Evolutionary conservation across 2,113 vertebrate genomes (phyloP).

Genomic region (Collichthys lucidus): DNA sequence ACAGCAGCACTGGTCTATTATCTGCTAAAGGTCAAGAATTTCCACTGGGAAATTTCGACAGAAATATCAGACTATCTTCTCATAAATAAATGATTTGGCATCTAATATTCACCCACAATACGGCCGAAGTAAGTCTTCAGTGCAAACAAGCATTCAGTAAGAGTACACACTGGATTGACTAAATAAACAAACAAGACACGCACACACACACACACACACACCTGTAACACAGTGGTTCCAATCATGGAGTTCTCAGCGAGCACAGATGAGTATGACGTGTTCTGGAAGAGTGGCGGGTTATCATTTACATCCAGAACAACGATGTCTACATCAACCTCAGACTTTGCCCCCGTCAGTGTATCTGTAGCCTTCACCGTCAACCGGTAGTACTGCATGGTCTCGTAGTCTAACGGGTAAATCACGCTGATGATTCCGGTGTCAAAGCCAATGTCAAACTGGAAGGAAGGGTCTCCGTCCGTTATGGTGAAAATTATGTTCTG

Average conservation of each 20-base stretch:
- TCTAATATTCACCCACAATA: constrained; percentile 14
- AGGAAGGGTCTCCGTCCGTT: constrained; percentile 89
- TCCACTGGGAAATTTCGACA: constrained; percentile 56
- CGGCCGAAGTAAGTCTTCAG: constrained; percentile 18
- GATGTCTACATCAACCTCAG: constrained; percentile 94
- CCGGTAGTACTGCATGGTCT: constrained; percentile 88
- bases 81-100: constrained; percentile 51
- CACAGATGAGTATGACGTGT: constrained; percentile 86
- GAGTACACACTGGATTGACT: constrained; percentile 30
- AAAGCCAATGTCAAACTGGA: constrained; percentile 95
- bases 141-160: constrained; percentile 47
- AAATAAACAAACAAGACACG: constrained; percentile 7
- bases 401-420: constrained; percentile 91
- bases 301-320: constrained; percentile 94
- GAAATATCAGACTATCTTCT: constrained; percentile 45
- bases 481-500: constrained; percentile 95
- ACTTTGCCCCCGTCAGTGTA: constrained; percentile 90
- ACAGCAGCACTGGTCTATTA: constrained; percentile 22
- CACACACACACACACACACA: constrained; percentile 27
- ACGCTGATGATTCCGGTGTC: constrained; percentile 93
- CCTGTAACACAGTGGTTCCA: constrained; percentile 91
- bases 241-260: constrained; percentile 93
- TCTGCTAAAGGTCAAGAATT: constrained; percentile 49
- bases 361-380: constrained; percentile 92
- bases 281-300: constrained; percentile 91